Conservation (phyloP, 2,113 vertebrate genomes). For the Columbina picui region DNA sequence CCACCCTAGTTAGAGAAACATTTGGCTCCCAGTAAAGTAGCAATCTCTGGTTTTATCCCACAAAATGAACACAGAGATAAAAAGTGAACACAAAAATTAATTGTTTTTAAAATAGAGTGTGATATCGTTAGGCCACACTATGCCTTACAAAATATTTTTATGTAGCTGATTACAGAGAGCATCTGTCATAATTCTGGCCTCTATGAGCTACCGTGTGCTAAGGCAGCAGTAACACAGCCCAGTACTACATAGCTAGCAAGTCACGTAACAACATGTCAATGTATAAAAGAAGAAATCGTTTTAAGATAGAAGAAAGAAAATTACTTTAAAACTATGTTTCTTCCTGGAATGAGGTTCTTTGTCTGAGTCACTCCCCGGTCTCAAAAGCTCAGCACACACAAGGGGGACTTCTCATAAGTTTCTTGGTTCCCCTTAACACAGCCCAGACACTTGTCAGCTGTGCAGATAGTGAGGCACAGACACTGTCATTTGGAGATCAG, state of each 20-base stretch:
- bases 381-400: neutral
- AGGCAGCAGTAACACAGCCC: neutral
- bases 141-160: neutral
- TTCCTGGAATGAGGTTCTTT: constrained; percentile 5
- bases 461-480: neutral
- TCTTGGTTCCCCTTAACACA: neutral
- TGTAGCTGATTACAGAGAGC: neutral
- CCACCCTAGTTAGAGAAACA: neutral
- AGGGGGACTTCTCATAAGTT: neutral
- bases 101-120: neutral
- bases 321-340: neutral
- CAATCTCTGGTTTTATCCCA: constrained; percentile 14
- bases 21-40: neutral
- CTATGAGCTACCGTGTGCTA: neutral
- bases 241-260: neutral
- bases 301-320: neutral
- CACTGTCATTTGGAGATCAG: neutral
- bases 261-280: neutral
- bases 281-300: neutral
- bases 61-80: neutral
- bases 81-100: neutral
- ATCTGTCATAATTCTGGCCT: neutral
- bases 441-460: neutral
- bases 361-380: neutral
- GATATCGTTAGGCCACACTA: constrained; percentile 8